These are phyloP conservation scores for Tragelaphus oryx DNA, from an alignment of 2,797 vertebrate species.

Conservation along the genomic window DNA sequence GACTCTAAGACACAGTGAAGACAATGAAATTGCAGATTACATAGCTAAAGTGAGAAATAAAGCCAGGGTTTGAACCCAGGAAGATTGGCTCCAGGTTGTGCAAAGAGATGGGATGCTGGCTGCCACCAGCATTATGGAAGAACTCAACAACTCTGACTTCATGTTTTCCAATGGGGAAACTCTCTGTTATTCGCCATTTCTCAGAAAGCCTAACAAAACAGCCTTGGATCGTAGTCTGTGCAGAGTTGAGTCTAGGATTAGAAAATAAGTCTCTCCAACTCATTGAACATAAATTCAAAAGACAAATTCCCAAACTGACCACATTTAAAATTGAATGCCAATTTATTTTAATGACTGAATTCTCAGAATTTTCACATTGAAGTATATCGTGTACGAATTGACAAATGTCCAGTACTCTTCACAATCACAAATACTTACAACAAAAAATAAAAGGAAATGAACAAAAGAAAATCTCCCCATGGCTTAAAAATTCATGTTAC, in stretches of 20 bases:
- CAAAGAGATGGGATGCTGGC: background rate
- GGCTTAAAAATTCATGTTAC: background rate
- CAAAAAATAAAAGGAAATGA: slow-evolving; percentile 24
- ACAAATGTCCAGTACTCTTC: background rate
- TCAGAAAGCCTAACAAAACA: background rate
- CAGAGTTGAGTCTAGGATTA: background rate
- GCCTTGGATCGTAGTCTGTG: background rate
- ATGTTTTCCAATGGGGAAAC: background rate
- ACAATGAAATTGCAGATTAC: background rate
- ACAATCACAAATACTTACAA: background rate
- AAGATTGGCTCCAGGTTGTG: background rate
- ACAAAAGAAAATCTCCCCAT: background rate
- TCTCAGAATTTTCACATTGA: background rate
- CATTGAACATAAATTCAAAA: background rate
- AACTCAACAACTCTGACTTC: background rate
- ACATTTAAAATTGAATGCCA: background rate
- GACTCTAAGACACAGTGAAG: background rate
- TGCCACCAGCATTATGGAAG: background rate
- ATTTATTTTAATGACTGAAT: background rate
- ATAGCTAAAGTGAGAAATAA: background rate
- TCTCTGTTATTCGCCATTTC: background rate
- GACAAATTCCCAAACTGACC: background rate
- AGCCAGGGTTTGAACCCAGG: background rate
- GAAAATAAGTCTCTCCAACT: background rate
- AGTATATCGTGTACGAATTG: background rate